Base-by-base conservation (phyloP, 2,797 vertebrate species). In the Limosa lapponica region DNA sequence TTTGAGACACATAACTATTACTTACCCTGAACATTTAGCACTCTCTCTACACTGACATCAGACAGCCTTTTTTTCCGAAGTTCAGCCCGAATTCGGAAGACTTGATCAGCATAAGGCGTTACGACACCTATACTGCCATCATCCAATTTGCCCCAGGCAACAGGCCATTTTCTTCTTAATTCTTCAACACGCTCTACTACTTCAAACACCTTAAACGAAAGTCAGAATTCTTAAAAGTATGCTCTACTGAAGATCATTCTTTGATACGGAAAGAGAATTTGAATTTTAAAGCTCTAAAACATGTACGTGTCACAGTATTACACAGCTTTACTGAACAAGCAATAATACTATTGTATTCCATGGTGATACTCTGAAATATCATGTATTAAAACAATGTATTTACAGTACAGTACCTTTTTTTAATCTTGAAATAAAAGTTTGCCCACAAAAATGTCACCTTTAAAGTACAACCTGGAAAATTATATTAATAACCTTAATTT, bases 1-100 rank as follows among this genome's bases (percentile, higher is more conserved):
- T 16, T 16, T 25, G 61, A 65, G 66, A 64, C 15, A 48, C 18
- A 13, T 13, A 66, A 44, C 37, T 36, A 69, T 43, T 72, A 77
- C 99, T 99, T 97, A 99, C 99, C 99, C 99, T 99, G 99, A 92
- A 99, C 99, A 74, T 99, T 99, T 58, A 99, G 99, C 87, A 99
- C 99, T 96, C 99, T 98, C 96, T 99, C 99, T 83, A 99, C 99
- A 92, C 99, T 99, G 98, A 99, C 99, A 89, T 99, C 99, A 5
- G 98, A 99, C 91, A 99, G 98, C 48, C 99, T 98, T 97, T 99
- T 99, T 96, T 99, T 99, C 77, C 99, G 98, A 48, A 99, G 99
- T 83, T 99, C 99, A 10, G 99, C 99, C 24, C 99, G 99, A 93
- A 99, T 99, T 84, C 99, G 98, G 93, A 99, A 99, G 90, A 99